phyloP scores from a whole-genome alignment of 2,888 invertebrate species.

The Heliconius ethilla region DNA sequence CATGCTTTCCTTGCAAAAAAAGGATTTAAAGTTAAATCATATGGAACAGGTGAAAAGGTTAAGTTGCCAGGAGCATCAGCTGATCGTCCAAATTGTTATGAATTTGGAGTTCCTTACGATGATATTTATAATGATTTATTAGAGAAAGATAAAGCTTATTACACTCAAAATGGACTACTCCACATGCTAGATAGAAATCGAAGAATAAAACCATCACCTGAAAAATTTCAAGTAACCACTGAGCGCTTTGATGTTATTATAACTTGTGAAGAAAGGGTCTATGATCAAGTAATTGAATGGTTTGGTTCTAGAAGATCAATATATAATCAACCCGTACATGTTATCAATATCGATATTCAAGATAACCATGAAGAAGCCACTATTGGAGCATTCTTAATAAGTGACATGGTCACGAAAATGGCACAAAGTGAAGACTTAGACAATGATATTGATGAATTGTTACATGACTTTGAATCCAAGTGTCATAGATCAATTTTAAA shows the following conservation, averaged over 20 bases:
- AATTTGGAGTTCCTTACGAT: constrained; percentile 97
- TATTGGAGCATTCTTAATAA: constrained; percentile 98
- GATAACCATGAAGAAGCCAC: constrained; percentile 99
- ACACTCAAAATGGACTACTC: constrained; percentile 98
- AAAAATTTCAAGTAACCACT: constrained; percentile 94
- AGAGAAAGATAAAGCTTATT: constrained; percentile 94
- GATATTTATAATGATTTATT: constrained; percentile 96
- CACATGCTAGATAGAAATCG: constrained; percentile 99
- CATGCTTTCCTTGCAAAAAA: constrained; percentile 98
- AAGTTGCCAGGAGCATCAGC: constrained; percentile 97
- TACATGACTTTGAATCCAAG: constrained; percentile 96
- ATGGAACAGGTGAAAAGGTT: constrained; percentile 96
- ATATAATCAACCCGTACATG: constrained; percentile 94
- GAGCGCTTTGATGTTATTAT: constrained; percentile 98
- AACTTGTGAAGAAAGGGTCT: constrained; percentile 98
- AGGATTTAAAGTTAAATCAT: constrained; percentile 97
- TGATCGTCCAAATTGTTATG: constrained; percentile 97
- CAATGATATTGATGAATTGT: constrained; percentile 97
- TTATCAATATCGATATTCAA: constrained; percentile 99
- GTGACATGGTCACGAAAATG: constrained; percentile 96
- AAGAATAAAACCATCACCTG: constrained; percentile 95
- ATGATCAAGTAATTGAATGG: constrained; percentile 98
- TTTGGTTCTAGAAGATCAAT: constrained; percentile 91
- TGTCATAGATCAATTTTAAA: constrained; percentile 93
- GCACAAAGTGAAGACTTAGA: constrained; percentile 95